Evolutionary conservation across 2,888 invertebrate species (phyloP).

Genomic region (Phyllotreta striolata): DNA sequence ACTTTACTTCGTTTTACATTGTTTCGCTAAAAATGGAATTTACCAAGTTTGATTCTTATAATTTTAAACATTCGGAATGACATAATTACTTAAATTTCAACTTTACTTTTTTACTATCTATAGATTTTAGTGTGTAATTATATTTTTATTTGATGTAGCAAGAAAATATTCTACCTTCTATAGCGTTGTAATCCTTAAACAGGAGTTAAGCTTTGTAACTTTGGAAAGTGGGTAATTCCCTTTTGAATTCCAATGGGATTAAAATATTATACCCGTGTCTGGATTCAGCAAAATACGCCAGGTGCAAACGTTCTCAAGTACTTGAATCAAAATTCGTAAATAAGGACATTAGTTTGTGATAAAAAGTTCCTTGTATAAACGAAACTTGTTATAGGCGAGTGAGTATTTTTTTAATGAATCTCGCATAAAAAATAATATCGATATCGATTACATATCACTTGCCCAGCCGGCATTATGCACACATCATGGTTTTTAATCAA

Average conservation of each 20-base stretch:
- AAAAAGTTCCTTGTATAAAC: too few species aligned
- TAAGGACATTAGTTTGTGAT: too few species aligned
- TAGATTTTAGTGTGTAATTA: too few species aligned
- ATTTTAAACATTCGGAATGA: too few species aligned
- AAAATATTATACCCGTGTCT: constrained; percentile 24
- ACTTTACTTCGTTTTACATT: too few species aligned
- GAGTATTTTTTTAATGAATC: too few species aligned
- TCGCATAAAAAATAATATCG: constrained; percentile 1
- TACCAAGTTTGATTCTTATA: too few species aligned
- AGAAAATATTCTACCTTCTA: constrained; percentile 25
- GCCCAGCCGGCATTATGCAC: constrained; percentile 27
- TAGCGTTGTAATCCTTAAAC: constrained; percentile 44
- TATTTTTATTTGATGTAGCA: not conserved
- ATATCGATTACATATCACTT: constrained; percentile 22
- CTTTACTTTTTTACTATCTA: too few species aligned
- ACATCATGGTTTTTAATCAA: constrained; percentile 44
- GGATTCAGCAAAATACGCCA: constrained; percentile 3
- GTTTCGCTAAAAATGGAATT: too few species aligned
- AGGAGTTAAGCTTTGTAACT: constrained; percentile 33
- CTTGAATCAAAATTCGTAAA: too few species aligned
- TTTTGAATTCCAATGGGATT: constrained; percentile 28
- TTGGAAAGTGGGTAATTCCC: constrained; percentile 32
- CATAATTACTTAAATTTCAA: too few species aligned
- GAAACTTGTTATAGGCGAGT: too few species aligned
- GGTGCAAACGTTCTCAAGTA: constrained; percentile 12